Evolutionary conservation across 2,797 vertebrate species (phyloP), one percentile per base, ranked within the genome.

Genomic region (Gadopsis bispinosus): DNA sequence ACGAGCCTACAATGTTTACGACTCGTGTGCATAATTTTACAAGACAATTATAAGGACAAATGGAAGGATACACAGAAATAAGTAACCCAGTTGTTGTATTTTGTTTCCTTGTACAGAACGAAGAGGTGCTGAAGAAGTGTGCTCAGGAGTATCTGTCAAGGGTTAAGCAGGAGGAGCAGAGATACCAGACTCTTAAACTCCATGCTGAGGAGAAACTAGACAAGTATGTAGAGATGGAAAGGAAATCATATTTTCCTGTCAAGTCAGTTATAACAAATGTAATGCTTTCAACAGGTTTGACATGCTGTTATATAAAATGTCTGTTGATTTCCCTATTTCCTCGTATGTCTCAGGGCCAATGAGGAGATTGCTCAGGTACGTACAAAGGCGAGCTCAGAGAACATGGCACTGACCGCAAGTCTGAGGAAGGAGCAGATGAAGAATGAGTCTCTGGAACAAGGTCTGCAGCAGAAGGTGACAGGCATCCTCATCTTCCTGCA

Each of bases 331-430:
- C 14, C 13, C 5, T 41, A 14, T 9, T 56, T 74, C 16, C 53
- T 4, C 17, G 4, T 47, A 14, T 80, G 12, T 59, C 19, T 59
- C 73, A 99, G 98, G 91, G 98, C 98, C 83, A 99, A 97, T 59
- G 97, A 99, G 92, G 98, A 99, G 89, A 99, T 99, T 0, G 97
- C 97, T 80, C 97, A 99, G 90, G 98, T 99, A 71, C 97, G 98
- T 8, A 4, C 88, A 0, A 98, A 98, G 91, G 95, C 97, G 2
- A 95, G 96, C 64, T 95, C 96, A 0, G 98, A 99, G 93, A 95
- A 92, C 11, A 91, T 95, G 0, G 98, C 98, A 0, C 93, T 99
- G 71, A 96, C 95, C 0, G 98, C 98, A 0, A 95, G 96, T 55
- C 94, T 99, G 88, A 96, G 98, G 81, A 98, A 97, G 83, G 98